Evolutionary conservation across 2,797 vertebrate genomes (phyloP), one percentile per base, ranked within the genome.

Genomic region (Periophthalmus magnuspinnatus): DNA sequence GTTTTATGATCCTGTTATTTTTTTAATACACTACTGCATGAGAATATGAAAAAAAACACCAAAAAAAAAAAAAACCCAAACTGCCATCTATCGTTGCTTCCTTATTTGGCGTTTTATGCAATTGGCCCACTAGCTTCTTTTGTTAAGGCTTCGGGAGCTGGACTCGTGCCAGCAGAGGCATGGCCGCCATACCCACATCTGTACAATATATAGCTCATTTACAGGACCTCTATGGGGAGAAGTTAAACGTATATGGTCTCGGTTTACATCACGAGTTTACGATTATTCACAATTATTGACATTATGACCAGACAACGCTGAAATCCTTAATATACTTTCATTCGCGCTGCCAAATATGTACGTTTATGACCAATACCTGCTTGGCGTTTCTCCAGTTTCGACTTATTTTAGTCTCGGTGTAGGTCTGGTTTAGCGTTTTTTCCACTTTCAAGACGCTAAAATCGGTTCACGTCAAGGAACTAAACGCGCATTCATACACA

Each of bases 1-100:
- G 72, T 84, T 91, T 91, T 81, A 90, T 90, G 90, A 81, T 78
- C 62, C 81, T 22, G 68, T 80, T 67, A 66, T 24, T 78, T 71
- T 58, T 85, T 79, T 67, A 75, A 78, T 72, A 69, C 70, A 1
- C 69, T 32, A 60, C 75, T 66, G 66, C 56, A 41, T 77, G 57
- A 50, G 68, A 72, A 65, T 50, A 19, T 17, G 71, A 45, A 52
- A 72, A 45, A 45, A 38, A 38, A 38, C 28, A 38, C 5, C 36
- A 34, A 36, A 36, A 45, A 45, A 36, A 34, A 36, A 36, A 45
- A 45, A 64, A 65, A 64, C 80, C n/a, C n/a, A n/a, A n/a, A n/a
- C n/a, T n/a, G 83, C 73, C 74, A 75, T 75, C 45, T 34, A 58
- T 59, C 67, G 65, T 2, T 59, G 1, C 41, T 56, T 61, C 57